These are phyloP conservation scores for Decapterus maruadsi DNA, from an alignment of 2,797 vertebrate genomes.

Conservation along the genomic window DNA sequence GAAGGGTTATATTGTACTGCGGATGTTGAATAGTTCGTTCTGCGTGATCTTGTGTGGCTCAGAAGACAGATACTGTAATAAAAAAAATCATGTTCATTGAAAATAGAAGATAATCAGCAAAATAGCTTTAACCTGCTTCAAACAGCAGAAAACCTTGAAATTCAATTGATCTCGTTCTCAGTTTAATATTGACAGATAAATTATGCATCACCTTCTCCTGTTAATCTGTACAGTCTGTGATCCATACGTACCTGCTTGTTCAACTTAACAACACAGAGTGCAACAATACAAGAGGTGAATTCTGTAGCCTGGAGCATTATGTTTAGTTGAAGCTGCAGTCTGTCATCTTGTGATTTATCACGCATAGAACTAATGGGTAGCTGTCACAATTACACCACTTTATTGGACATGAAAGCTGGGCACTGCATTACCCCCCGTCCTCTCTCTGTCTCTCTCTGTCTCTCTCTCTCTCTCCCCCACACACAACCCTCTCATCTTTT, in stretches of 20 bases:
- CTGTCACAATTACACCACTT: conserved; percentile 79
- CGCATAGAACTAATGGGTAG: conserved; percentile 75
- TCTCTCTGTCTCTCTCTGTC: background rate
- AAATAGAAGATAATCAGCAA: conserved; percentile 1
- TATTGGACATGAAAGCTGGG: conserved; percentile 75
- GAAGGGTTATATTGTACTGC: conserved; percentile 46
- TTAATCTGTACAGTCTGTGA: conserved; percentile 25
- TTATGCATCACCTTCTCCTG: conserved; percentile 1
- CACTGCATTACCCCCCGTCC: conserved; percentile 6
- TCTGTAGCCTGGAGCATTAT: conserved; percentile 72
- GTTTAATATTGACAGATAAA: conserved; percentile 7
- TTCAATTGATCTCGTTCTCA: conserved; percentile 1
- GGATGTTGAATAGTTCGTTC: conserved; percentile 10
- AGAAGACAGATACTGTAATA: background rate
- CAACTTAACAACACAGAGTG: conserved; percentile 25
- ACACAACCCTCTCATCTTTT: conserved; percentile 5
- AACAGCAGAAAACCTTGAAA: conserved; percentile 7
- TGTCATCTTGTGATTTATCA: conserved; percentile 84
- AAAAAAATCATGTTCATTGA: background rate
- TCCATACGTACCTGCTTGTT: conserved; percentile 26
- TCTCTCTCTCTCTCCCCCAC: background rate
- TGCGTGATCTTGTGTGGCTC: conserved; percentile 27
- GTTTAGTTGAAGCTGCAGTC: conserved; percentile 82
- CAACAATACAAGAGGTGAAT: conserved; percentile 45
- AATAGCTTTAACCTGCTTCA: conserved; percentile 14